Evolutionary conservation across 1,140 invertebrate species (phyloP).

Genomic region (Protaetia brevitarsis): DNA sequence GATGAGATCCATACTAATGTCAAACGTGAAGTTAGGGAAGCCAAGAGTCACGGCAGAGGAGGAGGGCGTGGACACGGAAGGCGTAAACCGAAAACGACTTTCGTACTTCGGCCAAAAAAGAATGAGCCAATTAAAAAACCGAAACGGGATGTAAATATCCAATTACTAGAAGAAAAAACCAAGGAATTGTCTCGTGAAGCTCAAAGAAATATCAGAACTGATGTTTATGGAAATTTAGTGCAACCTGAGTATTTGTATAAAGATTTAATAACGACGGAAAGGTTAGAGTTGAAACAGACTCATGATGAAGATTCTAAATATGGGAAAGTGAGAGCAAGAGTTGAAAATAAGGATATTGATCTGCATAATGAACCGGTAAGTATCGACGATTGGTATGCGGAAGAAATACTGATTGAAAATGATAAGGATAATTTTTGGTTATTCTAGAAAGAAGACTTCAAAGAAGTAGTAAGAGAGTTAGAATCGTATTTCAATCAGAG

Average conservation of each 20-base stretch:
- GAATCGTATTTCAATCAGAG: not conserved
- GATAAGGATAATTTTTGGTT: not conserved
- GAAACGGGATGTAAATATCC: conserved; percentile 28
- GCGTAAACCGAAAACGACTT: conserved; percentile 20
- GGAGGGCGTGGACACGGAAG: not conserved
- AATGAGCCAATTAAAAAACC: conserved; percentile 3
- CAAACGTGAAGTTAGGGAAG: conserved; percentile 27
- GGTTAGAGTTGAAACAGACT: not conserved
- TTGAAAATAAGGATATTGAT: not conserved
- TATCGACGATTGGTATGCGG: not conserved
- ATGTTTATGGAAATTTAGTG: conserved; percentile 19
- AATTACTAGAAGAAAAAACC: conserved; percentile 24
- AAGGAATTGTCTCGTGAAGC: not conserved
- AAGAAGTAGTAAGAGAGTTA: not conserved
- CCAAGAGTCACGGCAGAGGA: not conserved
- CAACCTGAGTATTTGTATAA: not conserved
- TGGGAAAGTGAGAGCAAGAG: not conserved
- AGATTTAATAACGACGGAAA: not conserved
- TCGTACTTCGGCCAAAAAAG: conserved; percentile 16
- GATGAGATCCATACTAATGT: conserved; percentile 19
- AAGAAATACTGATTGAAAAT: not conserved
- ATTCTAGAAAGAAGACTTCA: not conserved
- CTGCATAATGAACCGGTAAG: no score
- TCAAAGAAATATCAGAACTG: not conserved
- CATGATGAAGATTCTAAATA: not conserved